Evolutionary conservation across 2,113 vertebrate genomes (phyloP).

Genomic region (Formicarius rufipectus): DNA sequence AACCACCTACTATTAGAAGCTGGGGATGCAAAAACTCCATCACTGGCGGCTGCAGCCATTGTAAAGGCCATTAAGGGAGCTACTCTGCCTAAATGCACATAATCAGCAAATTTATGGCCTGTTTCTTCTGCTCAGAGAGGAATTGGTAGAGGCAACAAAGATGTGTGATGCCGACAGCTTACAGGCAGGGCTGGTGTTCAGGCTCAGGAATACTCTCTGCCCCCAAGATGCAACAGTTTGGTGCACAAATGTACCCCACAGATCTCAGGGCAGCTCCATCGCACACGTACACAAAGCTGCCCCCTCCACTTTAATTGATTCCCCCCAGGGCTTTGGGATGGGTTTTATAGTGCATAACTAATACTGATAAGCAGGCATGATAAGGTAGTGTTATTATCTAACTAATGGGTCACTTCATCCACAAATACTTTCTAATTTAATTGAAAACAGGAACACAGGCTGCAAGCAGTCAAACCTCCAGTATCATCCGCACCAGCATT

Average conservation of each 20-base stretch:
- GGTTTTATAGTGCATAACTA: conserved; percentile 71
- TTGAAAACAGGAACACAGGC: conserved; percentile 44
- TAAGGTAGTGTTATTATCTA: conserved; percentile 58
- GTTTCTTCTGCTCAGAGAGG: conserved; percentile 27
- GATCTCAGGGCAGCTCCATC: neutral
- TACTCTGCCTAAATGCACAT: conserved; percentile 50
- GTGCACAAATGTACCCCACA: neutral
- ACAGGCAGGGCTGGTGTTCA: neutral
- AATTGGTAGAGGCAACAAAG: neutral
- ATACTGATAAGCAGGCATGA: conserved; percentile 69
- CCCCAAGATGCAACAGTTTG: neutral
- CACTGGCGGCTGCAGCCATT: neutral
- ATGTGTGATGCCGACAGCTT: neutral
- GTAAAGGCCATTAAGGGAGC: conserved; percentile 61
- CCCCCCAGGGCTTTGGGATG: conserved; percentile 35
- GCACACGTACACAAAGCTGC: neutral
- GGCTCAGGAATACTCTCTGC: neutral
- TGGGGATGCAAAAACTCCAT: conserved; percentile 41
- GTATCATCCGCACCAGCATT: neutral
- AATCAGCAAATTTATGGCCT: conserved; percentile 64
- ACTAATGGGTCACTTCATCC: conserved; percentile 62
- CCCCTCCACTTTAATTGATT: conserved; percentile 22
- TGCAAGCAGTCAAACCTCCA: neutral
- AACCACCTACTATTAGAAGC: neutral
- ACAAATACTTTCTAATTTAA: conserved; percentile 58